These are phyloP conservation scores for Lepidocyrtinus sp. DNA, from an alignment of 2,888 invertebrate genomes.

Conservation along the genomic window DNA sequence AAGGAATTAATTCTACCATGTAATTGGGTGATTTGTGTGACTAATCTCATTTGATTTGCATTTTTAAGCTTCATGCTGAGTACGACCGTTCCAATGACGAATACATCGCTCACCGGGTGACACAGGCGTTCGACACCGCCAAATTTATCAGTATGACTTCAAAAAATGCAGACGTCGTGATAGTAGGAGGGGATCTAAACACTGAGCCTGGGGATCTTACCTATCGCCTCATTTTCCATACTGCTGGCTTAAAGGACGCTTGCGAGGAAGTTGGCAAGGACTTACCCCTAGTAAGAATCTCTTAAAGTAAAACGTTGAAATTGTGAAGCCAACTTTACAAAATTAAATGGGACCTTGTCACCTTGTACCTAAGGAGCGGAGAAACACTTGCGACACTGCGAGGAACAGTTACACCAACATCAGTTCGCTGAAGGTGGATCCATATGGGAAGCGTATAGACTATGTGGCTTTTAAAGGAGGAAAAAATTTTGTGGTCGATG, in stretches of 20 bases:
- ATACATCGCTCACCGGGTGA: constrained; percentile 91
- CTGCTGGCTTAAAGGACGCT: constrained; percentile 69
- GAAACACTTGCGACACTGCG: constrained; percentile 84
- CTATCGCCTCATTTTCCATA: constrained; percentile 77
- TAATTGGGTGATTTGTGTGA: neutral
- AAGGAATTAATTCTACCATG: neutral
- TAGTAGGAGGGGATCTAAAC: constrained; percentile 96
- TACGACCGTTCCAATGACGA: constrained; percentile 86
- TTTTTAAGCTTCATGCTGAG: constrained; percentile 89
- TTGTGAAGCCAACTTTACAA: neutral
- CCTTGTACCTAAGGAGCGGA: constrained; percentile 66
- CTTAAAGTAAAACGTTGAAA: too few relatives aligned
- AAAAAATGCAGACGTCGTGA: constrained; percentile 83
- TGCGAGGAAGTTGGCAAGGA: constrained; percentile 59
- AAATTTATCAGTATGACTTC: constrained; percentile 93
- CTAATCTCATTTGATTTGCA: constrained; percentile 28
- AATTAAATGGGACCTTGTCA: constrained; percentile 33
- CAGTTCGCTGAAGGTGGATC: constrained; percentile 75
- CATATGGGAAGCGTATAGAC: constrained; percentile 91
- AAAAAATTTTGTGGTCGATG: constrained; percentile 70
- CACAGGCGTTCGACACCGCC: constrained; percentile 95
- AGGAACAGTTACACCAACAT: constrained; percentile 87
- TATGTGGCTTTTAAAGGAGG: constrained; percentile 83
- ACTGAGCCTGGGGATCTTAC: constrained; percentile 89
- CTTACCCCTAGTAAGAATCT: constrained; percentile 34